These are phyloP conservation scores for Vulpes vulpes DNA, from an alignment of 2,113 vertebrate genomes.

Conservation along the genomic window DNA sequence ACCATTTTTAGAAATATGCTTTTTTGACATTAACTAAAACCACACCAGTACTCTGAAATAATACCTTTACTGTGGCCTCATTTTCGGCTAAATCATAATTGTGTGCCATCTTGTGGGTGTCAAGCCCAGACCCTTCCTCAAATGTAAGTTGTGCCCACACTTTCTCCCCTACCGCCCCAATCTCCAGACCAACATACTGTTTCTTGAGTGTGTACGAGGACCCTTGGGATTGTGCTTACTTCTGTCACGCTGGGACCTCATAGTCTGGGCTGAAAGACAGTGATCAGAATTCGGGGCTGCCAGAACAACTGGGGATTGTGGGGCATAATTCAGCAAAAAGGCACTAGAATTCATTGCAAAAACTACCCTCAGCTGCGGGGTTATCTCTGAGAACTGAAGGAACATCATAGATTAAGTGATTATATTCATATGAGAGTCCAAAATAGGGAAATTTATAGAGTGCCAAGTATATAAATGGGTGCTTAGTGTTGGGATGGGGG, in stretches of 20 bases:
- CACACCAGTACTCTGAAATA: constrained; percentile 93
- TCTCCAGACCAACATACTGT: background rate
- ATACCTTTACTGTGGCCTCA: constrained; percentile 90
- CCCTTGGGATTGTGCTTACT: fast-evolving
- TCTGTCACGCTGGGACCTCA: background rate
- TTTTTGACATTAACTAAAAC: constrained; percentile 88
- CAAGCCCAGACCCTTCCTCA: background rate
- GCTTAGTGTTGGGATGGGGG: background rate
- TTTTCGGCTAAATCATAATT: constrained; percentile 96
- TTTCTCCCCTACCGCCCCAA: background rate
- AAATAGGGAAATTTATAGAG: background rate
- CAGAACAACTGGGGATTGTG: background rate
- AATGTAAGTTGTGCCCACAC: background rate
- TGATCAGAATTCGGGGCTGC: background rate
- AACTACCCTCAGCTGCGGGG: background rate
- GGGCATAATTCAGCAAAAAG: background rate
- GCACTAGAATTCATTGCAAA: background rate
- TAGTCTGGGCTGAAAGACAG: background rate
- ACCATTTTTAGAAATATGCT: constrained; percentile 91
- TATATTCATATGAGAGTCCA: background rate
- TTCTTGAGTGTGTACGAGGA: background rate
- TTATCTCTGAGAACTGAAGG: background rate
- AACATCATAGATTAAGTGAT: background rate
- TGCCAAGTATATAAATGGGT: too few species aligned
- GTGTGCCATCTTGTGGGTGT: background rate